Evolutionary conservation across 2,113 vertebrate genomes (phyloP).

Genomic region (Tychaedon coryphoeus): DNA sequence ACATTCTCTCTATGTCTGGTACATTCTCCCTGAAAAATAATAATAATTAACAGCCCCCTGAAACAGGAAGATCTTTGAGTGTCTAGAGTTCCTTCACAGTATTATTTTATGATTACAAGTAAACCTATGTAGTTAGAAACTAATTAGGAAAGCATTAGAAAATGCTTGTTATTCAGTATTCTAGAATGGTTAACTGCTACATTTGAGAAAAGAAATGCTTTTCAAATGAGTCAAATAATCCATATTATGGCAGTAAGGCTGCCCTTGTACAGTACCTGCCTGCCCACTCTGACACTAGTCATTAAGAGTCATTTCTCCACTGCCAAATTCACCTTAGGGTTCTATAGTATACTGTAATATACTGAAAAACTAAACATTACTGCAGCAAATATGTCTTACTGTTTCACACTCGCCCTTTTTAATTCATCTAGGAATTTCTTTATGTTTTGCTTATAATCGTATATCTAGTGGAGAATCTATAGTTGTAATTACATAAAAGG

Average conservation of each 20-base stretch:
- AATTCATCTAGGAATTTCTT: neutral
- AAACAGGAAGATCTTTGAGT: neutral
- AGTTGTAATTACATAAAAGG: neutral
- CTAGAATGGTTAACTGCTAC: slow-evolving; percentile 25
- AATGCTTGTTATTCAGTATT: slow-evolving; percentile 27
- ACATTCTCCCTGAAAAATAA: neutral
- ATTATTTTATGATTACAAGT: slow-evolving; percentile 40
- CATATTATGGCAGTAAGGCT: neutral
- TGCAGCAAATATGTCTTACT: neutral
- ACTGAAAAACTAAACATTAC: neutral
- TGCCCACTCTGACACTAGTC: neutral
- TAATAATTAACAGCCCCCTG: neutral
- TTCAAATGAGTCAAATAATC: slow-evolving; percentile 29
- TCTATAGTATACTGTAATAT: neutral
- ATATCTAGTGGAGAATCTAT: neutral
- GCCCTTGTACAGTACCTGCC: neutral
- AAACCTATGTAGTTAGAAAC: slow-evolving; percentile 36
- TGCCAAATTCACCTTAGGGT: neutral
- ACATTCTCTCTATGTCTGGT: neutral
- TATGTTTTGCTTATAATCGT: neutral
- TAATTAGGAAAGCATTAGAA: slow-evolving; percentile 55
- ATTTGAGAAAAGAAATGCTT: slow-evolving; percentile 18
- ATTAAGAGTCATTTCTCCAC: slow-evolving; percentile 12
- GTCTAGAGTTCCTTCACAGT: slow-evolving; percentile 17
- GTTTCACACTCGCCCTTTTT: neutral